These are phyloP conservation scores for Bryconaethiops microstoma DNA, from an alignment of 2,797 vertebrate species.

Conservation along the genomic window DNA sequence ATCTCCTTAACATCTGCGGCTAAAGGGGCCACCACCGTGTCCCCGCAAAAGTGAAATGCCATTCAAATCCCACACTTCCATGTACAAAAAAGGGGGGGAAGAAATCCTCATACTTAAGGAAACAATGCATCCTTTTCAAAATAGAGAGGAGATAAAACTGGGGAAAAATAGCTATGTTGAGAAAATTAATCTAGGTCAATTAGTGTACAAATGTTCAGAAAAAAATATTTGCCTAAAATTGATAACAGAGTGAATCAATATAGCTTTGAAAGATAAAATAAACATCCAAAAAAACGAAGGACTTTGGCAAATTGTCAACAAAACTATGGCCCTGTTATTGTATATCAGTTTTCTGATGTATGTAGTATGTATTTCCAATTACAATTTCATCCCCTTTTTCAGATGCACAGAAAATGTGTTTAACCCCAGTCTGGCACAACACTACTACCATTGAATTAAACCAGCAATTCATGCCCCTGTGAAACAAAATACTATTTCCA, in stretches of 20 bases:
- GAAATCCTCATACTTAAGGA: neutral
- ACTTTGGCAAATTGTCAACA: constrained; percentile 2
- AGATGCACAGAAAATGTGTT: constrained; percentile 50
- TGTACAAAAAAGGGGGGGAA: neutral
- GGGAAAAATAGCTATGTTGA: no score
- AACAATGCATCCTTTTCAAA: constrained; percentile 16
- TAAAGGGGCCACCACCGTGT: constrained; percentile 28
- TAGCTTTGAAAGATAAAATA: neutral
- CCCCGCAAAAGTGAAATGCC: constrained; percentile 14
- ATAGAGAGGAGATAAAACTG: neutral
- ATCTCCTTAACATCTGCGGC: constrained; percentile 37
- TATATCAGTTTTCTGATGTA: constrained; percentile 22
- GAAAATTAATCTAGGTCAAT: neutral
- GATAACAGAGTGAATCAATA: neutral
- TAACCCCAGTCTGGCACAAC: constrained; percentile 44
- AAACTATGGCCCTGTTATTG: constrained; percentile 17
- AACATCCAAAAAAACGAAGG: neutral
- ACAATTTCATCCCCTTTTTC: constrained; percentile 41
- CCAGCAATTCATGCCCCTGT: constrained; percentile 40
- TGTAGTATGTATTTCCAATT: constrained; percentile 18
- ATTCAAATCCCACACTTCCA: constrained; percentile 17
- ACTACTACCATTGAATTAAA: constrained; percentile 46
- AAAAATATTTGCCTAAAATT: neutral
- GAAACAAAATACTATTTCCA: constrained; percentile 42
- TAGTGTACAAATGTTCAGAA: neutral